Conservation (phyloP, 2,113 vertebrate genomes). For the Stigmatopora argus region DNA sequence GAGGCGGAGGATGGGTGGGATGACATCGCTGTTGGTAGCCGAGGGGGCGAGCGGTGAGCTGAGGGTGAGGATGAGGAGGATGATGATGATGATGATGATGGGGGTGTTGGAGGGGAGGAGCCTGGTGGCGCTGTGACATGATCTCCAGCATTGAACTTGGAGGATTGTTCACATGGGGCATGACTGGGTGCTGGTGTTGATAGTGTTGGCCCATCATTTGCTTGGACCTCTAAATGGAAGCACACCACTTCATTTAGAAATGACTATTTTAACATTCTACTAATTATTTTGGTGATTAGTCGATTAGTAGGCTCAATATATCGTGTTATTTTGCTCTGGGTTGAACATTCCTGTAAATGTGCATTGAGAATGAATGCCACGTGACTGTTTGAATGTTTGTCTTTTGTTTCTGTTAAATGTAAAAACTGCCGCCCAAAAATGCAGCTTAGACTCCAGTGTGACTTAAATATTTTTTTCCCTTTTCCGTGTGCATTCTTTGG, state of each 20-base stretch:
- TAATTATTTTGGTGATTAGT: no score
- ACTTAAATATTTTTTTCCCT: no score
- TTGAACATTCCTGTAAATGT: no score
- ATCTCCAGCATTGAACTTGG: constrained; percentile 95
- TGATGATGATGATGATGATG: constrained; percentile 46
- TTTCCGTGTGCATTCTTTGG: no score
- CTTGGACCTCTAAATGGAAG: constrained; percentile 80
- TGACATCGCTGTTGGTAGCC: constrained; percentile 78
- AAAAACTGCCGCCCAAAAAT: no score
- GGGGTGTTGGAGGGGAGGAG: constrained; percentile 81
- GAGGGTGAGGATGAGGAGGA: constrained; percentile 66
- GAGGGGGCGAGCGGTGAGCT: constrained; percentile 76
- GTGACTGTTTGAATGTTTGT: no score
- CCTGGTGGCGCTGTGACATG: constrained; percentile 84
- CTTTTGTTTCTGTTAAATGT: no score
- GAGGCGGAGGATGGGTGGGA: constrained; percentile 78
- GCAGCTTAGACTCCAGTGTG: no score
- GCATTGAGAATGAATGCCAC: no score
- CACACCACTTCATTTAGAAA: not conserved
- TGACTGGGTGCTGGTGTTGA: constrained; percentile 70
- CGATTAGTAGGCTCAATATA: no score
- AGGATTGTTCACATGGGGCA: constrained; percentile 79
- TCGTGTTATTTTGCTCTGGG: no score
- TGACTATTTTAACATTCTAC: not conserved
- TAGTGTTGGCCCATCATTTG: constrained; percentile 74